Evolutionary conservation across 2,888 invertebrate species (phyloP).

Genomic region (Noctua janthe): DNA sequence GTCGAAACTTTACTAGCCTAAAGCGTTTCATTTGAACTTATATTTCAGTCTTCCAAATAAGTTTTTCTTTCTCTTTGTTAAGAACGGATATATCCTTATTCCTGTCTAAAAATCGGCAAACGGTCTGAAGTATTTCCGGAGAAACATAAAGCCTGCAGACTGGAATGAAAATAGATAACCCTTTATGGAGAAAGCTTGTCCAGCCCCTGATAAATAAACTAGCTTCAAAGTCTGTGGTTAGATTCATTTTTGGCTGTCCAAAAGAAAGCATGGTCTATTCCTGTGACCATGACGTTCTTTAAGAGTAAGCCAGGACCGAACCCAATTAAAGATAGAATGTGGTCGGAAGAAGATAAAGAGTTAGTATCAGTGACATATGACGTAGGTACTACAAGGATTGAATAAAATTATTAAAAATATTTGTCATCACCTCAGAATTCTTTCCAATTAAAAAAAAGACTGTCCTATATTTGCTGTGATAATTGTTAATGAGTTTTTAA

Average conservation of each 20-base stretch:
- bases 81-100: neutral
- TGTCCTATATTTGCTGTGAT: neutral
- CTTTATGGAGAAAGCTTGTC: neutral
- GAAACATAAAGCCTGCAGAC: neutral
- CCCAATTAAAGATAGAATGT: neutral
- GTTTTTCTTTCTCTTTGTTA: neutral
- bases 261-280: neutral
- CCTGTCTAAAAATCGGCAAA: neutral
- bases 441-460: neutral
- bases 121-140: neutral
- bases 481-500: neutral
- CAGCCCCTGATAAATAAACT: neutral
- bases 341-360: neutral
- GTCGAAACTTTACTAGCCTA: neutral
- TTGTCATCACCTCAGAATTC: neutral
- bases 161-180: conserved; percentile 13
- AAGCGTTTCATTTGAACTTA: neutral
- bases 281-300: neutral
- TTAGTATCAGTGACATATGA: too few species aligned
- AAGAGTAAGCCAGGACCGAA: neutral
- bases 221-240: neutral
- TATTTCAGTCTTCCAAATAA: neutral
- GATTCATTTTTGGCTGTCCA: neutral
- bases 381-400: neutral
- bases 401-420: neutral